These are phyloP conservation scores for Drosophila prolongata DNA, from an alignment of 2,888 invertebrate species.

Conservation along the genomic window DNA sequence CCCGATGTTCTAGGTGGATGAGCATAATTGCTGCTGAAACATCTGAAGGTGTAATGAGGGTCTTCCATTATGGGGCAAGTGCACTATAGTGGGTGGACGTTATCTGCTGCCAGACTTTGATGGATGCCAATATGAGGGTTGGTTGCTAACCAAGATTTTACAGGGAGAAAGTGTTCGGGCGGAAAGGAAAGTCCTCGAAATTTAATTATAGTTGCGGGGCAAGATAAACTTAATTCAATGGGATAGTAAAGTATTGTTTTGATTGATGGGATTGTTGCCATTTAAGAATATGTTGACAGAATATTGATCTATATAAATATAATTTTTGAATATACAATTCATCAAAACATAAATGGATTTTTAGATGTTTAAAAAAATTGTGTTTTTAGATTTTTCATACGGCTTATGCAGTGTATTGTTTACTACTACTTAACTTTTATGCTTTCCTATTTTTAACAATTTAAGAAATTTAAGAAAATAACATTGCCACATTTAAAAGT, in stretches of 20 bases:
- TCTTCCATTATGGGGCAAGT: conserved; percentile 30
- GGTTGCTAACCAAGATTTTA: not conserved
- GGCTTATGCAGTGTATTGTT: no score
- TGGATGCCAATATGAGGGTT: conserved; percentile 44
- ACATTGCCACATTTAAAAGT: no score
- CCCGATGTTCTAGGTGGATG: conserved; percentile 60
- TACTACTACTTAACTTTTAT: no score
- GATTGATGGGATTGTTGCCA: conserved; percentile 22
- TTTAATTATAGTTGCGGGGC: conserved; percentile 31
- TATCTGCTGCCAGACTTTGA: conserved; percentile 57
- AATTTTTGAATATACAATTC: no score
- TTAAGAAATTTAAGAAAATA: no score
- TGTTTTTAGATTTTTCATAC: no score
- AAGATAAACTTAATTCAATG: conserved; percentile 18
- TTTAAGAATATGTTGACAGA: not conserved
- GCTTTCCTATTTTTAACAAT: no score
- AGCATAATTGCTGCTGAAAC: conserved; percentile 67
- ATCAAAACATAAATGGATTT: no score
- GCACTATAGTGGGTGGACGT: conserved; percentile 28
- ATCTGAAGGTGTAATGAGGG: conserved; percentile 59
- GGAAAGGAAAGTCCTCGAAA: conserved; percentile 28
- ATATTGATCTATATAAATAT: not conserved
- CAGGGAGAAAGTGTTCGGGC: conserved; percentile 30
- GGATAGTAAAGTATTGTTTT: conserved; percentile 11
- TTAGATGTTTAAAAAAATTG: no score